Evolutionary conservation across 2,888 invertebrate species (phyloP).

Genomic region (Netelia melanura): DNA sequence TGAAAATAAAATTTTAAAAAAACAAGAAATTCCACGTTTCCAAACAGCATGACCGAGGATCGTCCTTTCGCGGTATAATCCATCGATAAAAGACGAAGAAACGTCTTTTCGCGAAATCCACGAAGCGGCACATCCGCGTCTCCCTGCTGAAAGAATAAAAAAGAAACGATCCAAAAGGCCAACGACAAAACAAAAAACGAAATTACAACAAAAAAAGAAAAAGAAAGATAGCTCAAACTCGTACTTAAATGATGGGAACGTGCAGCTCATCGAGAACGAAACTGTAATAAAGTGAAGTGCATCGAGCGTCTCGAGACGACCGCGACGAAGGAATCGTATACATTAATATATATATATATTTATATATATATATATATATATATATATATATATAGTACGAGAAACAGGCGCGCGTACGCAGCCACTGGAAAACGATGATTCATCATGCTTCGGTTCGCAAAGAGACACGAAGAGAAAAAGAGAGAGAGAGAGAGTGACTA

Average conservation of each 20-base stretch:
- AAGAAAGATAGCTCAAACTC: conserved; percentile 11
- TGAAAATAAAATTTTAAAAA: too few relatives aligned
- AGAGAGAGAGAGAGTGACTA: conserved; percentile 34
- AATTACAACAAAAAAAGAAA: conserved; percentile 2
- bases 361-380: conserved; percentile 25
- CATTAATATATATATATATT: conserved; percentile 32
- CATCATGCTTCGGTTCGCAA: conserved; percentile 72
- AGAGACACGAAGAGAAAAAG: conserved; percentile 61
- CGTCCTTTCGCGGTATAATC: conserved; percentile 6
- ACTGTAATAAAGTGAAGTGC: conserved; percentile 64
- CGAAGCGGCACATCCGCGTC: not conserved
- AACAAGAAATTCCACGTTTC: not conserved
- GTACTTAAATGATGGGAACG: conserved; percentile 57
- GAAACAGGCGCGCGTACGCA: conserved; percentile 57
- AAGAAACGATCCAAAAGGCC: not conserved
- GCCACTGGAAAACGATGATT: conserved; percentile 72
- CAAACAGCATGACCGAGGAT: too few relatives aligned
- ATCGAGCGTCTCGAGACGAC: conserved; percentile 47
- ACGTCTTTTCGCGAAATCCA: conserved; percentile 8
- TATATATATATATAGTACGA: conserved; percentile 6
- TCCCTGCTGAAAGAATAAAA: not conserved
- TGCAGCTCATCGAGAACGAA: conserved; percentile 56
- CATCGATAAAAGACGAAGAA: not conserved
- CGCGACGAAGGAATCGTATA: conserved; percentile 23
- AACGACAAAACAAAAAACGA: not conserved